Evolutionary conservation across 2,888 invertebrate species (phyloP), one percentile per base, ranked within the genome.

Genomic region (Ectemnius continuus): DNA sequence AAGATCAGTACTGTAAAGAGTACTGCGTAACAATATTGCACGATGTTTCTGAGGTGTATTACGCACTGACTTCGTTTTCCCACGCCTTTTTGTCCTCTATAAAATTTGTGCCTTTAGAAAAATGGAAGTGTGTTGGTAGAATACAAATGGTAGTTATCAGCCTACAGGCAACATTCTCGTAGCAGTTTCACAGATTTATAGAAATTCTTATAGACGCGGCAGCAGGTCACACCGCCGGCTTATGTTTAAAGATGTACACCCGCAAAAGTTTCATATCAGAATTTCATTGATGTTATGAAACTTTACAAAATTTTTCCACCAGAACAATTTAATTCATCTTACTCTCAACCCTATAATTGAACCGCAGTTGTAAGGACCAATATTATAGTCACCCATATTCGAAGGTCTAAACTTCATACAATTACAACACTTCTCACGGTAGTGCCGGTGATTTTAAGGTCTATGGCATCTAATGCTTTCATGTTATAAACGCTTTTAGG

Each of bases 81-180:
- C 68, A 64, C 67, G 67, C 14, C 16, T 72, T 76, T 52, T 70
- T 58, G 67, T 73, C 46, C 57, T 57, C 73, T 82, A 83, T 77
- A 84, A 84, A 84, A 80, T 81, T 83, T 83, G 84, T 83, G 83
- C 83, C 75, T 81, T 83, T 76, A 84, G 73, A 82, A 82, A 83
- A 84, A 73, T 83, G 80, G 76, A 82, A 70, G 78, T 82, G 67
- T 79, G 75, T 76, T 45, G 70, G 65, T 81, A 81, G 82, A 81
- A 82, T 83, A 82, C 72, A 83, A 83, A 83, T 70, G 71, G 72
- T 78, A 79, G 61, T 83, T 75, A 72, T 71, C 73, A 6, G 8
- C 63, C 8, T 72, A 70, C 26, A 67, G 71, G 71, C 76, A 71
- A 79, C 69, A 65, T 60, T 68, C 26, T 61, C 52, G 16, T 52